Evolutionary conservation across 2,113 vertebrate genomes (phyloP).

Genomic region (Fulica atra): DNA sequence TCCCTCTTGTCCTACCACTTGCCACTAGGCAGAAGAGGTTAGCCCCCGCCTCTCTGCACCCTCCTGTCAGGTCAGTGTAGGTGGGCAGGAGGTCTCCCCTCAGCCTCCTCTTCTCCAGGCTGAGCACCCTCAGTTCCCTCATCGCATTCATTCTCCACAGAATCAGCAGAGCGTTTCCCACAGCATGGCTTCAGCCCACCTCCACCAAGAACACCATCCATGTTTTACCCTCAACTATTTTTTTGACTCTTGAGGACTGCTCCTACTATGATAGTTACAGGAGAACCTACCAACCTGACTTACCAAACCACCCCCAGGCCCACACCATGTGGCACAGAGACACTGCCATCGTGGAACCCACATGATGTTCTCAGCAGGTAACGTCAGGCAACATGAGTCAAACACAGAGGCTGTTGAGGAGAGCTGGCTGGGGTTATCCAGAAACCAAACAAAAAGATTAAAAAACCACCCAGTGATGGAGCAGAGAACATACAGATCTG

Average conservation of each 20-base stretch:
- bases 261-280: accelerated
- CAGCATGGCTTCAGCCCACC: not conserved
- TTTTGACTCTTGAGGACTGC: not conserved
- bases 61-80: too few relatives aligned
- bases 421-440: not conserved
- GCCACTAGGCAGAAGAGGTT: too few relatives aligned
- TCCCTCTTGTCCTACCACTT: too few relatives aligned
- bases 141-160: not conserved
- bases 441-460: not conserved
- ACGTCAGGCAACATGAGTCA: accelerated
- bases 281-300: not conserved
- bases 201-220: not conserved
- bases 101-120: too few relatives aligned
- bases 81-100: too few relatives aligned
- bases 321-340: accelerated
- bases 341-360: not conserved
- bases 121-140: too few relatives aligned
- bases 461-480: not conserved
- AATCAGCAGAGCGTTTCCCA: not conserved
- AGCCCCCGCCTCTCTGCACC: too few relatives aligned
- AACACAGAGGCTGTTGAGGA: not conserved
- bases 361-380: not conserved
- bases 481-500: not conserved
- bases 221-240: not conserved
- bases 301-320: not conserved